phyloP scores from a whole-genome alignment of 2,797 vertebrate species.

The Rallus crepitans region DNA sequence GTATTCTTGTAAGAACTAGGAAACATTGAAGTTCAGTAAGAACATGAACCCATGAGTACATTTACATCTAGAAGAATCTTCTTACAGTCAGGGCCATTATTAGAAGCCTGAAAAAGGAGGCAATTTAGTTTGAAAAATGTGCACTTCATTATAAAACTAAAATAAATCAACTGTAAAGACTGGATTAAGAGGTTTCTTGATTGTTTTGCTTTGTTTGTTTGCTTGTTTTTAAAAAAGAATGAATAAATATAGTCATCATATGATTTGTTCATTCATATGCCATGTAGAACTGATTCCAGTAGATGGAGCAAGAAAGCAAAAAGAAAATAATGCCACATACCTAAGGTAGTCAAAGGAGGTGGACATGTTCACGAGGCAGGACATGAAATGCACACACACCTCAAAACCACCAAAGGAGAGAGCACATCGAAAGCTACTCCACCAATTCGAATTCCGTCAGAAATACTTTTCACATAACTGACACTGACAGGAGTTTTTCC shows the following conservation, averaged over 20 bases:
- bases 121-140: neutral
- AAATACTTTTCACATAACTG: neutral
- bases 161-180: neutral
- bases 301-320: slow-evolving; percentile 64
- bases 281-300: slow-evolving; percentile 23
- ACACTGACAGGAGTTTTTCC: slow-evolving; percentile 36
- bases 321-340: neutral
- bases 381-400: neutral
- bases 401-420: neutral
- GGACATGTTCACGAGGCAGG: neutral
- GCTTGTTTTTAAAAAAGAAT: neutral
- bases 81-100: neutral
- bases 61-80: neutral
- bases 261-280: neutral
- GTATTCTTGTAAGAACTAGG: neutral
- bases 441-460: neutral
- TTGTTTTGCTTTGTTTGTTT: no score
- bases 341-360: neutral
- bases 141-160: neutral
- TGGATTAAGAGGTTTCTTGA: neutral
- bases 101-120: neutral
- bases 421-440: neutral
- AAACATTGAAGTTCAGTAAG: neutral
- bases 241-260: neutral
- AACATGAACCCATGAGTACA: neutral